Conservation (phyloP, 2,888 invertebrate species). For the Furcula furcula region DNA sequence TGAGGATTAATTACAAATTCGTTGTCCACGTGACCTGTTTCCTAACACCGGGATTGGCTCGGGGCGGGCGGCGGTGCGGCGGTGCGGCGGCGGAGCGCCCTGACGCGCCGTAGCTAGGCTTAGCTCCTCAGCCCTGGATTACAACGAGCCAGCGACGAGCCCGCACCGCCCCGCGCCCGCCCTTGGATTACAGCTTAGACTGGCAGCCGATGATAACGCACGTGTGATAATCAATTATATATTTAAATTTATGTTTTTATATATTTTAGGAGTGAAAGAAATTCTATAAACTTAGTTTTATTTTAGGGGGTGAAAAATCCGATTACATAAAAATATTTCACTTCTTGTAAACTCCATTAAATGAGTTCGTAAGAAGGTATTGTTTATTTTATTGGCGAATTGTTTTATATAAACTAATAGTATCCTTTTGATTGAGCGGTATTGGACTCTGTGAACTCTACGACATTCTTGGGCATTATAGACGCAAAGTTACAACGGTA, state of each 20-base stretch:
- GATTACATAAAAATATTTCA: too few relatives aligned
- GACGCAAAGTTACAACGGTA: too few relatives aligned
- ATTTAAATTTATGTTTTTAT: not conserved
- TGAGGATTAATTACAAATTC: slow-evolving; percentile 45
- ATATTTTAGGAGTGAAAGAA: not conserved
- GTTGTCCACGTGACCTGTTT: slow-evolving; percentile 32
- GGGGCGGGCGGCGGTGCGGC: too few relatives aligned
- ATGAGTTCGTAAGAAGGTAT: too few relatives aligned
- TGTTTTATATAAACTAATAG: too few relatives aligned
- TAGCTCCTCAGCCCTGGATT: not conserved
- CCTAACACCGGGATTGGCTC: slow-evolving; percentile 32
- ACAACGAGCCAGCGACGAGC: not conserved
- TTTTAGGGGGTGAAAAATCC: too few relatives aligned
- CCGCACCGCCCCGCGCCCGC: not conserved
- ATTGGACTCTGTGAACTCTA: too few relatives aligned
- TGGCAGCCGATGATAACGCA: not conserved
- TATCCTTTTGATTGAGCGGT: too few relatives aligned
- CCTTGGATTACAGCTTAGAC: slow-evolving; percentile 7
- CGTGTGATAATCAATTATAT: not conserved
- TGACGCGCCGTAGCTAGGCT: not conserved
- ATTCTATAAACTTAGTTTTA: not conserved
- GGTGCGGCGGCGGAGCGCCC: not conserved
- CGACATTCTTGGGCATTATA: too few relatives aligned
- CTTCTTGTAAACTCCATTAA: too few relatives aligned
- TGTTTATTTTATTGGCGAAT: too few relatives aligned